Base-by-base conservation (phyloP, 1,140 invertebrate species). In the Orchesella cincta region DNA sequence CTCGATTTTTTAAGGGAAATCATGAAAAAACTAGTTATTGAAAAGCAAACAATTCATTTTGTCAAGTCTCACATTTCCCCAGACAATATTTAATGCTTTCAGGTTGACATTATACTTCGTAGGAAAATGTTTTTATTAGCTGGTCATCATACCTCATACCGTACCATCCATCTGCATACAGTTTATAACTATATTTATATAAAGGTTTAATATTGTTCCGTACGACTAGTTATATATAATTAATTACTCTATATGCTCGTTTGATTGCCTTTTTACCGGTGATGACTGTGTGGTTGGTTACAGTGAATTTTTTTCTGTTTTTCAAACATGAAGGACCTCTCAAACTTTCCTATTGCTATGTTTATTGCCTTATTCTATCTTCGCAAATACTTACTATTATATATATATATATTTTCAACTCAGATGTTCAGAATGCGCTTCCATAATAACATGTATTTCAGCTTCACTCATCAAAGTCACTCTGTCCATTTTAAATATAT, bases 311-410 rank as follows among this genome's bases (percentile, higher is more conserved):
- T 75, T 76, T 79, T 67, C 33, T 67, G 62, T 14, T 8, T 67
- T 67, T 33, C 81, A 64, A 80, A 76, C 74, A 74, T 73, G 80
- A 91, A 91, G 90, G 90, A 91, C 90, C 90, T 90, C 89, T 91
- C 90, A 91, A 91, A 90, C 85, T 89, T 89, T 89, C 89, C 89
- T 84, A 73, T 82, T 83, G 80, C 81, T 83, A 36, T 78, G 29
- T 80, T 36, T 39, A 33, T 78, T 79, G 26, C 57, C 73, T 67
- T 29, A 74, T n/a, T 78, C 39, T 80, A 75, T 78, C 74, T 67
- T 76, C 72, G 54, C 74, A 75, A 75, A 52, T 54, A 77, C 76
- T 76, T 76, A 28, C 34, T 31, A 77, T 39, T 5, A 77, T 75
- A 76, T 39, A 67, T 80, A 76, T 79, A 51, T 79, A 74, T 67